Evolutionary conservation across 2,888 invertebrate genomes (phyloP), one percentile per base, ranked within the genome.

Genomic region (Melieria picta): DNA sequence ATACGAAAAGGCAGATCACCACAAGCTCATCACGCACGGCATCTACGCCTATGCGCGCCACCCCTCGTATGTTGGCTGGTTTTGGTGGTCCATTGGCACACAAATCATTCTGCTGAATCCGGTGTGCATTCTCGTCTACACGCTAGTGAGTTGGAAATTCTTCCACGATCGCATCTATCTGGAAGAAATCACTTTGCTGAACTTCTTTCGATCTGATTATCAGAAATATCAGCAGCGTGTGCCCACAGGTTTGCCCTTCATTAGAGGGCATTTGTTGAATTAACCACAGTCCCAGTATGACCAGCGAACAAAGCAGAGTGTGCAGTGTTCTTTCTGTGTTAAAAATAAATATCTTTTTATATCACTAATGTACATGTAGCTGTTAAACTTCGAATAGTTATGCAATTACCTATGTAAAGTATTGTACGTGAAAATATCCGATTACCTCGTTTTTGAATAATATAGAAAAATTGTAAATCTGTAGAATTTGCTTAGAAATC

Each of bases 61-160:
- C 88, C 99, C 99, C 0, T 95, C 98, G 80, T 99, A 99, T 86
- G 95, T 97, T 4, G 99, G 99, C 10, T 99, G 99, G 99, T 98
- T 99, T 89, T 95, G 95, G 88, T 99, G 99, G 99, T 95, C 97
- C 13, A 91, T 99, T 72, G 99, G 98, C 57, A 99, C 99, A 10
- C 99, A 99, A 91, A 93, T 98, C 45, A 90, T 96, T 69, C 89
- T 99, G 1, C 88, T 94, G 72, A 99, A 99, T 88, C 98, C 98
- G 0, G 55, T 98, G 5, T 99, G 98, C 84, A 82, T 93, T 2
- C 79, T 96, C 1, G 90, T 91, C 3, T 99, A 98, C 86, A 88
- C 93, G 0, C 74, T 93, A 5, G 94, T 93, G 0, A 94, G 96
- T 30, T 99, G 98, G 97, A 89, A 89, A 69, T 99, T 99, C 88